Conservation (phyloP, 2,888 invertebrate genomes). For the Harpalus rubripes region DNA sequence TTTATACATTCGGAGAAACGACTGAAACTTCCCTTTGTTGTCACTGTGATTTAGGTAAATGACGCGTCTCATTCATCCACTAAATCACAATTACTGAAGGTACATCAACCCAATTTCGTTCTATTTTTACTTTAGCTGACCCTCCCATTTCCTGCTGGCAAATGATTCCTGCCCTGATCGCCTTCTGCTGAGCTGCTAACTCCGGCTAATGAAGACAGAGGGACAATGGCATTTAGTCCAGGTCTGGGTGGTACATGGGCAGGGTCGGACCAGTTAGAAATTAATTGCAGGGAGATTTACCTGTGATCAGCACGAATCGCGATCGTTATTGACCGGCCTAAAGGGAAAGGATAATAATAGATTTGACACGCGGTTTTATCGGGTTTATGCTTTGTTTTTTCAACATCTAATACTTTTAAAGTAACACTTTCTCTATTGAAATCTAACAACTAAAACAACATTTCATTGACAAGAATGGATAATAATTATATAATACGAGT, state of each 20-base stretch:
- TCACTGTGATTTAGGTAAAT: not conserved
- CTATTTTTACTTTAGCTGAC: not conserved
- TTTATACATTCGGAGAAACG: not conserved
- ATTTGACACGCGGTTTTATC: not conserved
- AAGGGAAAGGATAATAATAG: not conserved
- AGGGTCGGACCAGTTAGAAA: not conserved
- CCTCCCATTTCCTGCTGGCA: constrained; percentile 18
- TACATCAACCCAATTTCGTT: not conserved
- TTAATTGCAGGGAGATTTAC: constrained; percentile 31
- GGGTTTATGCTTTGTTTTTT: not conserved
- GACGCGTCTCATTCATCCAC: not conserved
- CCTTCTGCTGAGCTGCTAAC: not conserved
- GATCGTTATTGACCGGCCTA: constrained; percentile 2
- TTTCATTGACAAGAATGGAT: too few relatives aligned
- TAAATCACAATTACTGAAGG: not conserved
- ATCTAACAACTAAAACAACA: too few relatives aligned
- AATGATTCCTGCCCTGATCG: constrained; percentile 11
- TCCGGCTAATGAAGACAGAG: constrained; percentile 26
- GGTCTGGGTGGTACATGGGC: constrained; percentile 3
- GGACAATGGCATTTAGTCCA: constrained; percentile 36
- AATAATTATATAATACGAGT: too few relatives aligned
- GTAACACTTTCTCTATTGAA: too few relatives aligned
- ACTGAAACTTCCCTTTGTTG: not conserved
- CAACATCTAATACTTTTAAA: too few relatives aligned
- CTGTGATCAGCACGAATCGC: constrained; percentile 25